A percentile compares a stretch with the other conserved stretches of the same genome.
Evolutionary conservation across 2,113 vertebrate genomes (phyloP).

Genomic region (Corynorhinus townsendii): DNA sequence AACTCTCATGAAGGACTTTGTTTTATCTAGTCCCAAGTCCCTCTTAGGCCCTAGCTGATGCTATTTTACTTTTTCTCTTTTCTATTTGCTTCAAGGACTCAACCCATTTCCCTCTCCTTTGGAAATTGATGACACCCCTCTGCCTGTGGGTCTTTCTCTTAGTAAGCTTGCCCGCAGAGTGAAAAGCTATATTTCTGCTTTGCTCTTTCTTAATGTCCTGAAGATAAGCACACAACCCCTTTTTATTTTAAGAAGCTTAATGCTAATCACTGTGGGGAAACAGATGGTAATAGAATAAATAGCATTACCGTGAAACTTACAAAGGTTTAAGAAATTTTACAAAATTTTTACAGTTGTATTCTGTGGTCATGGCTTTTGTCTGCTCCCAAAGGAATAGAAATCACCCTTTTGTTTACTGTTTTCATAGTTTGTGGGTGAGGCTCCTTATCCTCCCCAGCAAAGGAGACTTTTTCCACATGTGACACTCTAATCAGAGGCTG

Average conservation of each 20-base stretch:
- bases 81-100: background rate
- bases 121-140: background rate
- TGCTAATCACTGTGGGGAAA: conserved; percentile 47
- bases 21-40: background rate
- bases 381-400: background rate
- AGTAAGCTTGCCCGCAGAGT: background rate
- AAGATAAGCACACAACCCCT: conserved; percentile 23
- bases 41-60: background rate
- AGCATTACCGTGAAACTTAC: conserved; percentile 14
- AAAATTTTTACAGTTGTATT: background rate
- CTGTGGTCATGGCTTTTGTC: background rate
- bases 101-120: background rate
- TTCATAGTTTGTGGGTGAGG: background rate
- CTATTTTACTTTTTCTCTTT: background rate
- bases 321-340: conserved; percentile 47
- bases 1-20: background rate
- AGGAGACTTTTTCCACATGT: background rate
- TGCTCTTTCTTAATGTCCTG: conserved; percentile 16
- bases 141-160: background rate
- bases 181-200: background rate
- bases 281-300: conserved; percentile 61
- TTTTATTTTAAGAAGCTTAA: conserved; percentile 60
- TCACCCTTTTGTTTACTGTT: background rate
- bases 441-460: background rate
- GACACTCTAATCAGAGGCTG: background rate